Base-by-base conservation (phyloP, 2,113 vertebrate species). In the Menura novaehollandiae region DNA sequence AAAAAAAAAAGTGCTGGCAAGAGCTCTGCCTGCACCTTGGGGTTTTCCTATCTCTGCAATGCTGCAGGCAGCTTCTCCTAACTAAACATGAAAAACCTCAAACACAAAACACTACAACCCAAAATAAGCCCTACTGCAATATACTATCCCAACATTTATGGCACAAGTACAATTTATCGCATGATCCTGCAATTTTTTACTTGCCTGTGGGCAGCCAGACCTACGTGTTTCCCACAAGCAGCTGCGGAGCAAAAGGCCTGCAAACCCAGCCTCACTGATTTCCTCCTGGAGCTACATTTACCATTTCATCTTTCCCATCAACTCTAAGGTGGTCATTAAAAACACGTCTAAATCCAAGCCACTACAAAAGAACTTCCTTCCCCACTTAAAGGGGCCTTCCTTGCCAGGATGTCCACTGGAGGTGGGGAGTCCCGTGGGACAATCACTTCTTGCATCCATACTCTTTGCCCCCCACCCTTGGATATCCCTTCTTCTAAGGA, bases 391-490 rank as follows among this genome's bases (percentile, higher is more conserved):
- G 7, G 46, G 49, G 1, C 11, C 8, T 82, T 74, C 47, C 44
- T 51, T 55, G 28, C 20, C 59, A 58, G 37, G 39, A 75, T 15
- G 11, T 13, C 21, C 21, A 10, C 33, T 27, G 33, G 47, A 74
- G 35, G 6, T 39, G 30, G 32, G 22, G 67, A 67, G 63, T 37
- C 47, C 37, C 10, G 3, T 3, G 47, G 56, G 52, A 81, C 56
- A n/a, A 30, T 10, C 14, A 1, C 16, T 15, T 69, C 22, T 26
- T 5, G 1, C 14, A 21, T 7, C 8, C 27, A 20, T 0, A 0
- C 7, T 27, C 60, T 52, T 27, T 30, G 17, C 2, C 9, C 28
- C 23, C 30, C 14, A 3, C 13, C 68, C 73, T 55, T 15, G 47
- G 67, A 28, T 44, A 75, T 39, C 24, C 5, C 23, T 32, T 64